Evolutionary conservation across 2,113 vertebrate genomes (phyloP).

Genomic region (Spilogale gracilis): DNA sequence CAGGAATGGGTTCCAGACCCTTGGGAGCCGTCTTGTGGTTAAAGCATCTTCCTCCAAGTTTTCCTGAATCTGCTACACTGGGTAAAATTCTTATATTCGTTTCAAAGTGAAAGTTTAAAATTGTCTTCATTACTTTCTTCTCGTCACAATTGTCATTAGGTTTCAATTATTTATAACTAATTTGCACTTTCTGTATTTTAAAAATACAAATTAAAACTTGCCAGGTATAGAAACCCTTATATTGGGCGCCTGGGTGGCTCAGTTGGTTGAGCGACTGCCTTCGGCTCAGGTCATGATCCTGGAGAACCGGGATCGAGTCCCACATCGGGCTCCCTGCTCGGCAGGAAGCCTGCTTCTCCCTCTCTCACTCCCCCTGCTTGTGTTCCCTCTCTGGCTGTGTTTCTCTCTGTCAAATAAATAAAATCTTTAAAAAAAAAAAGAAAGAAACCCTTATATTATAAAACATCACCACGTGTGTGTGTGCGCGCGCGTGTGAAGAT

Average conservation of each 20-base stretch:
- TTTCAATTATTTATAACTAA: background rate
- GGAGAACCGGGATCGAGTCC: too few relatives aligned
- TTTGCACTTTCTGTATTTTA: background rate
- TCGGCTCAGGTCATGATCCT: too few relatives aligned
- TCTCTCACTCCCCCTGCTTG: too few relatives aligned
- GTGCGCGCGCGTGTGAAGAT: background rate
- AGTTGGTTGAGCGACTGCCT: too few relatives aligned
- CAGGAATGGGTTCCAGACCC: background rate
- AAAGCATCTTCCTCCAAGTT: background rate
- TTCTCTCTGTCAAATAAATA: too few relatives aligned
- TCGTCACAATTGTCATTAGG: background rate
- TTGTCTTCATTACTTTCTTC: constrained; percentile 11
- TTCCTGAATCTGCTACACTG: background rate
- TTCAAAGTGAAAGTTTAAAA: background rate
- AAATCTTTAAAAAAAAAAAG: too few relatives aligned
- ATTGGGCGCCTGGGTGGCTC: background rate
- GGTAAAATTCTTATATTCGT: background rate
- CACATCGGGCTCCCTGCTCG: too few relatives aligned
- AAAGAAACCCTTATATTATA: background rate
- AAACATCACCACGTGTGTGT: background rate
- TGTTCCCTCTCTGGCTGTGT: too few relatives aligned
- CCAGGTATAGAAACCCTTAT: background rate
- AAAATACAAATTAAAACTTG: constrained; percentile 20
- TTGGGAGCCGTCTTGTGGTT: constrained; percentile 55
- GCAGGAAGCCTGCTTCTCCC: too few relatives aligned